Base-by-base conservation (phyloP, 2,888 invertebrate species). In the Caenorhabditis sulstoni region DNA sequence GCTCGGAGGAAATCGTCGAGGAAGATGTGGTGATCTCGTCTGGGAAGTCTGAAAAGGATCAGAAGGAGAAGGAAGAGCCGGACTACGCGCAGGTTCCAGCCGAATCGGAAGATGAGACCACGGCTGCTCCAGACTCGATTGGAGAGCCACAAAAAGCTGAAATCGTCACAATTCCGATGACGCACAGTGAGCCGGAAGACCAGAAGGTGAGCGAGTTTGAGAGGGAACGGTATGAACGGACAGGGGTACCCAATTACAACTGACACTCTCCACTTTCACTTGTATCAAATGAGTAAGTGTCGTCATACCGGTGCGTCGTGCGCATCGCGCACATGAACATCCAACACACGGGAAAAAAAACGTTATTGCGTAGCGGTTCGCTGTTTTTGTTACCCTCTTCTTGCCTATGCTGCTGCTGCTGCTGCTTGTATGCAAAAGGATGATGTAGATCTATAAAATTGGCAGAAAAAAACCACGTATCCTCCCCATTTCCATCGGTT, bases 81-180 rank as follows among this genome's bases (percentile, higher is more conserved):
- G 78, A 78, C 61, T 66, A 78, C 37, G 66, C 71, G 3, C 66
- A 71, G 61, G 78, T 78, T 45, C 71, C 71, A 49, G 71, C 18
- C 14, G 71, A 78, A 39, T 66, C 78, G 1, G 71, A 73, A 9
- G 66, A 71, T 29, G 67, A 78, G 11, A 39, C 16, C 3, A 45
- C 20, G 3, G 45, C 45, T 1, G 29, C 20, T 11, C 8, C 20
- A n/a, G 57, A 78, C 23, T 49, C n/a, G 3, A 23, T 73, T 20
- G 70, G 58, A 39, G 59, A 49, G 22, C 78, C 78, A 29, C 78
- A 78, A 23, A 52, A 66, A 45, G 78, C 78, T 22, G 78, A 78
- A 45, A 37, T 78, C 14, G 71, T 78, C 5, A 71, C 58, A 1
- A 62, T 78, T 35, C 78, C 77, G 55, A 16, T 55, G 53, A 44